Percentiles rank a stretch among this genome's conserved stretches.
phyloP scores from a whole-genome alignment of 2,797 vertebrate species.

The Chloroceryle inda region DNA sequence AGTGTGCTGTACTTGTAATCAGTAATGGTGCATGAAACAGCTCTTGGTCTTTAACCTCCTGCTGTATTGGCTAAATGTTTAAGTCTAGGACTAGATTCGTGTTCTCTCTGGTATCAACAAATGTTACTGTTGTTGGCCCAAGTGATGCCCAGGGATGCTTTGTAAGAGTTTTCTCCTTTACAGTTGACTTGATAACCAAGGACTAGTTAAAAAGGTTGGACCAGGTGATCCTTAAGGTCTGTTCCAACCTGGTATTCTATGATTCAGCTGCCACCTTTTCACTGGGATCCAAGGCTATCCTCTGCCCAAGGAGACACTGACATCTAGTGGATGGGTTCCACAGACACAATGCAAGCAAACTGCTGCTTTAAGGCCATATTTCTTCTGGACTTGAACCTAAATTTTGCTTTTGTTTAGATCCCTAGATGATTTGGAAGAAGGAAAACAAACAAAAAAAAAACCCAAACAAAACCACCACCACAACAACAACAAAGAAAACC shows the following conservation, averaged over 20 bases:
- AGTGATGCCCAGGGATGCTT: neutral
- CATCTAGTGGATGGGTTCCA: slow-evolving; percentile 66
- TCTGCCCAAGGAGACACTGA: slow-evolving; percentile 58
- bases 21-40: neutral
- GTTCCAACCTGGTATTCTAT: neutral
- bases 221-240: neutral
- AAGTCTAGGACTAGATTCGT: neutral
- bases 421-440: neutral
- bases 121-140: neutral
- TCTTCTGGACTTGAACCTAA: neutral
- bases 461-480: too few relatives aligned
- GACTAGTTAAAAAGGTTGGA: neutral
- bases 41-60: neutral
- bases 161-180: neutral
- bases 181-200: neutral
- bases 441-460: too few relatives aligned
- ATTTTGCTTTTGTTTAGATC: neutral
- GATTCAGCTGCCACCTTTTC: neutral
- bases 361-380: neutral
- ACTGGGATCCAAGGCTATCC: neutral
- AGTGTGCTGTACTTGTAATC: neutral
- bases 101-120: neutral
- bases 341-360: neutral
- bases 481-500: too few relatives aligned
- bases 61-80: neutral